These are phyloP conservation scores for Danaus plexippus DNA, from an alignment of 1,140 invertebrate species.

Conservation along the genomic window DNA sequence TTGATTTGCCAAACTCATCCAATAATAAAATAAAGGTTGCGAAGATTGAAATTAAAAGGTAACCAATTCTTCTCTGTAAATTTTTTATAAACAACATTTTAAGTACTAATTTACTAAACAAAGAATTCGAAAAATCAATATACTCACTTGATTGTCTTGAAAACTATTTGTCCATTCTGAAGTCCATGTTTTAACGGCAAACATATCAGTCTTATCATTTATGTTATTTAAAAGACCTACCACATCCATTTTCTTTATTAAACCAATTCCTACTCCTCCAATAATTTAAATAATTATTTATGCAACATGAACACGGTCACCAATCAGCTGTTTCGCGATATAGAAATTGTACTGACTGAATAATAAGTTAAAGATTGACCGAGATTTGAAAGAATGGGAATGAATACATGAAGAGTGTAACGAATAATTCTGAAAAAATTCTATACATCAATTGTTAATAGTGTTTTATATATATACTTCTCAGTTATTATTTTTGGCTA, in stretches of 20 bases:
- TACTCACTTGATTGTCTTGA: constrained; percentile 63
- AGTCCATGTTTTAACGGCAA: constrained; percentile 63
- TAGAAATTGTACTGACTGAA: background rate
- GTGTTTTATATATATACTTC: too few species aligned
- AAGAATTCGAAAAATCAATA: constrained; percentile 46
- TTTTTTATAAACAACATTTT: constrained; percentile 17
- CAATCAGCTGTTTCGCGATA: constrained; percentile 37
- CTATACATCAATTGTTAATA: too few species aligned
- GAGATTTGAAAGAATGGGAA: too few species aligned
- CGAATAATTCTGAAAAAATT: too few species aligned
- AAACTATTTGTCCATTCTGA: constrained; percentile 62
- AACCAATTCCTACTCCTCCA: too few species aligned
- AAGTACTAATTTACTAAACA: constrained; percentile 17
- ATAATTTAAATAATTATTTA: too few species aligned
- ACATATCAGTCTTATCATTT: constrained; percentile 60
- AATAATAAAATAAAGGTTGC: background rate
- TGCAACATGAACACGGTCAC: constrained; percentile 6
- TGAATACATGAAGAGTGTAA: too few species aligned
- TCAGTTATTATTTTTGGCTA: too few species aligned
- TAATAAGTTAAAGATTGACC: too few species aligned
- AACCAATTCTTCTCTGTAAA: background rate
- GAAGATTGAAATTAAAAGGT: background rate
- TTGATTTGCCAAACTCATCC: constrained; percentile 28
- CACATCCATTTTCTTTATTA: constrained; percentile 54
- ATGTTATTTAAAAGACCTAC: constrained; percentile 60